These are phyloP conservation scores for Frankliniella fusca DNA, from an alignment of 2,888 invertebrate species.

Conservation along the genomic window DNA sequence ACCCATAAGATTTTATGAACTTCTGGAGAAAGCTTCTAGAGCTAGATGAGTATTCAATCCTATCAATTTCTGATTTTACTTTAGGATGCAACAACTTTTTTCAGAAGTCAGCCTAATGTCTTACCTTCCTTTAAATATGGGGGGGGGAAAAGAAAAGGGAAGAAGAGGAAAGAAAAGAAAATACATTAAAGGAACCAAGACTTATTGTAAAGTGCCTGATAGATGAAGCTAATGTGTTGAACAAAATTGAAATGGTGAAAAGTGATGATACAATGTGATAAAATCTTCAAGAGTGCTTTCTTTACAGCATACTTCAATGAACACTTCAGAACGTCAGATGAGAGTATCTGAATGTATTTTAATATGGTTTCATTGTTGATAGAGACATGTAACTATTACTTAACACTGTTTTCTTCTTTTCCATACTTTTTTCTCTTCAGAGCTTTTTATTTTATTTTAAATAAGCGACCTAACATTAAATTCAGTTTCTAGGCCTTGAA, in stretches of 20 bases:
- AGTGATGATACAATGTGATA: background rate
- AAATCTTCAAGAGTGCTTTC: background rate
- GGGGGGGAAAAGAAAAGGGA: no score
- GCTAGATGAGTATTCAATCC: no score
- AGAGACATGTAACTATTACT: no score
- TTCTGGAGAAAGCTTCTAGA: background rate
- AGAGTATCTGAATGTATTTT: background rate
- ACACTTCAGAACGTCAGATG: background rate
- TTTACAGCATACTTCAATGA: background rate
- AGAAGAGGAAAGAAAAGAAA: no score
- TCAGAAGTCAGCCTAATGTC: no score
- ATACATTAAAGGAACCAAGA: background rate
- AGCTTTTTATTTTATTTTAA: background rate
- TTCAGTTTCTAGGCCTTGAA: background rate
- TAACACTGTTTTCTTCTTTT: background rate
- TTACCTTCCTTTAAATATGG: no score
- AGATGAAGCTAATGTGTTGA: background rate
- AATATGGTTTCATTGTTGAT: background rate
- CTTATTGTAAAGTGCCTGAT: background rate
- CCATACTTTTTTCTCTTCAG: background rate
- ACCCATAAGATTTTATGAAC: no score
- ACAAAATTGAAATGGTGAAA: background rate
- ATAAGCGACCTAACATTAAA: background rate
- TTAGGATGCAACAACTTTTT: no score
- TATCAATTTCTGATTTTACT: no score